A percentile compares a stretch with the other conserved stretches of the same genome.
Conservation (phyloP, 2,113 vertebrate species). For the Callithrix jacchus region DNA sequence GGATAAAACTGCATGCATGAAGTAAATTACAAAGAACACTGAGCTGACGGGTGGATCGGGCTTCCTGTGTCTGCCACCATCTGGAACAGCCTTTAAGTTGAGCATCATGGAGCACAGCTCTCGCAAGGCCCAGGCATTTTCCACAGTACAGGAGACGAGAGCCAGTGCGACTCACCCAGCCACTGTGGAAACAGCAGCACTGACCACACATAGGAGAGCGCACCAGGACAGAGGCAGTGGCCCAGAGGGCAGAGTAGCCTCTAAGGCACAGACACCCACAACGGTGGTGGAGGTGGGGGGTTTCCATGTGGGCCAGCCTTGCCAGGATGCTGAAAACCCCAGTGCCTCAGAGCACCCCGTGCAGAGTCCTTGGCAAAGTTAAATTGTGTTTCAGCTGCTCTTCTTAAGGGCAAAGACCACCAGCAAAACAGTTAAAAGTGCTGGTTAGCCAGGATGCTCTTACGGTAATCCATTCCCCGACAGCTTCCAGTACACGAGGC, state of each 20-base stretch:
- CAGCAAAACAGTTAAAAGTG: not conserved
- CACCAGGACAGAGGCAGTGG: no score
- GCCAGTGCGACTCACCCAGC: not conserved
- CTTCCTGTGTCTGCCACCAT: not conserved
- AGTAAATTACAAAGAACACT: not conserved
- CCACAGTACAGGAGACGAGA: not conserved
- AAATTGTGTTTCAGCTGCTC: not conserved
- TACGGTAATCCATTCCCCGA: not conserved
- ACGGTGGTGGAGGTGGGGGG: no score
- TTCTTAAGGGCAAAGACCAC: not conserved
- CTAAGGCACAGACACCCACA: no score
- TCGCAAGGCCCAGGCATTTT: not conserved
- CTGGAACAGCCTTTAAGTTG: not conserved
- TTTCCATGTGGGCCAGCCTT: not conserved
- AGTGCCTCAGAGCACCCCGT: rapidly evolving
- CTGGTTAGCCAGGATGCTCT: not conserved
- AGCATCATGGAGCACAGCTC: not conserved
- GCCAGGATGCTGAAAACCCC: not conserved
- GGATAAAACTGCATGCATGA: not conserved
- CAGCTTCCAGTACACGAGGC: no score
- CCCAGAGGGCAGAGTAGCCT: no score
- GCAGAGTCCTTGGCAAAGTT: not conserved
- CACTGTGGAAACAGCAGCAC: not conserved
- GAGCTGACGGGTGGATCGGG: not conserved
- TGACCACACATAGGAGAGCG: not conserved